phyloP scores from a whole-genome alignment of 2,888 invertebrate species.

The Hypolimnas misippus region DNA sequence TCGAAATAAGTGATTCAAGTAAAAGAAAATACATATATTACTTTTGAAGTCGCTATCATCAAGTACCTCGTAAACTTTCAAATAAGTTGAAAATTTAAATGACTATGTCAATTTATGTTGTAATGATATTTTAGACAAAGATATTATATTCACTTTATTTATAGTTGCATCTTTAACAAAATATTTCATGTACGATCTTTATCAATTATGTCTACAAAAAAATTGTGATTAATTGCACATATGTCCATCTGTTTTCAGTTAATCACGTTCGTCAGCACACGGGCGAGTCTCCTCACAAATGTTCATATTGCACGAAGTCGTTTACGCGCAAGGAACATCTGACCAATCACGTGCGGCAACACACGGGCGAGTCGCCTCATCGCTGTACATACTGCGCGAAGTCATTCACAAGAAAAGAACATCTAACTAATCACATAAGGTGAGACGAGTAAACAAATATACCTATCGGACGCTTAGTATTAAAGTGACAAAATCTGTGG shows the following conservation, averaged over 20 bases:
- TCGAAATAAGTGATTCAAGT: too few relatives aligned
- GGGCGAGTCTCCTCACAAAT: conserved; percentile 91
- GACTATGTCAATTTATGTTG: too few relatives aligned
- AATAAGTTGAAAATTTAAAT: too few relatives aligned
- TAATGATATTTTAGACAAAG: too few relatives aligned
- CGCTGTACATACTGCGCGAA: conserved; percentile 93
- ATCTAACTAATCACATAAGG: conserved; percentile 93
- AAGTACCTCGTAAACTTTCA: too few relatives aligned
- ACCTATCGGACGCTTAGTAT: neutral
- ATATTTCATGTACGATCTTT: neutral
- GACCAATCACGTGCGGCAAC: conserved; percentile 93
- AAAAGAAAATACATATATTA: too few relatives aligned
- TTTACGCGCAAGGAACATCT: conserved; percentile 92
- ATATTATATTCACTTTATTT: too few relatives aligned
- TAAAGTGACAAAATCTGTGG: neutral
- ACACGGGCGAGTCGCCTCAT: conserved; percentile 94
- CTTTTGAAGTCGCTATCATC: too few relatives aligned
- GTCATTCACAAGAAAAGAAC: conserved; percentile 93
- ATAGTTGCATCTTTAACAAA: too few relatives aligned
- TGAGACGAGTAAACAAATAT: conserved; percentile 48
- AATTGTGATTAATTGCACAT: too few relatives aligned
- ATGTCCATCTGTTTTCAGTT: conserved; percentile 76
- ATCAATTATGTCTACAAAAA: too few relatives aligned
- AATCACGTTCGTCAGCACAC: conserved; percentile 90
- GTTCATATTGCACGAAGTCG: conserved; percentile 90